Base-by-base conservation (phyloP, 2,113 vertebrate species). In the Toxotes jaculatrix region DNA sequence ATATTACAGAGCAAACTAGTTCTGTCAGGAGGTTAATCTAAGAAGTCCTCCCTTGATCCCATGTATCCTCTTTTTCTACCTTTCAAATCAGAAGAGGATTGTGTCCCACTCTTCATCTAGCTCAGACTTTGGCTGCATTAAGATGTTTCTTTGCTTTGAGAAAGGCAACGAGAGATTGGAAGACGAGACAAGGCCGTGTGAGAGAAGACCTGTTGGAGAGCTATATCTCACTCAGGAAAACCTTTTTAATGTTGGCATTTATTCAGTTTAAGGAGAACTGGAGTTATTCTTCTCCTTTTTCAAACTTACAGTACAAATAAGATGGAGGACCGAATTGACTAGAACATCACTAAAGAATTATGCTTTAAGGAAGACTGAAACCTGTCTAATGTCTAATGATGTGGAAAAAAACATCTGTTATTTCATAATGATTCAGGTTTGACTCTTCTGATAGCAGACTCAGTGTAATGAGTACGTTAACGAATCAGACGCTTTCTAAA, bases 41-140 rank as follows among this genome's bases (percentile, higher is more conserved):
- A 56, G 9, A 66, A 77, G 85, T 89, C 79, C 74, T 84, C 19
- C 77, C 88, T 90, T 90, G 88, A 91, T 79, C 88, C 70, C 38
- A 60, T 82, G 40, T 40, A 27, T 78, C 63, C 75, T 67, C 75
- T 78, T 47, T 68, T 68, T 55, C 17, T 40, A 66, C 5, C 19
- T 7, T 55, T 62, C 2, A 31, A 19, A 65, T 55, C 10, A 60
- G 62, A 67, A 55, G 42, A 74, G 51, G 65, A 82, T 56, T 9
- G 36, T 23, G 47, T 71, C 62, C 36, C 21, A 42, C 61, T 76
- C 56, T 71, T 67, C 47, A 59, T 45, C 47, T 10, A 3, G 32
- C 38, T 74, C 72, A 68, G 23, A 67, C 57, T 55, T 5, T 31
- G 75, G 77, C 77, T 89, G 70, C 65, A 40, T 59, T 79, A 8